A percentile compares a stretch with the other conserved stretches of the same genome.
Evolutionary conservation across 2,113 vertebrate genomes (phyloP).

Genomic region (Sitta europaea): DNA sequence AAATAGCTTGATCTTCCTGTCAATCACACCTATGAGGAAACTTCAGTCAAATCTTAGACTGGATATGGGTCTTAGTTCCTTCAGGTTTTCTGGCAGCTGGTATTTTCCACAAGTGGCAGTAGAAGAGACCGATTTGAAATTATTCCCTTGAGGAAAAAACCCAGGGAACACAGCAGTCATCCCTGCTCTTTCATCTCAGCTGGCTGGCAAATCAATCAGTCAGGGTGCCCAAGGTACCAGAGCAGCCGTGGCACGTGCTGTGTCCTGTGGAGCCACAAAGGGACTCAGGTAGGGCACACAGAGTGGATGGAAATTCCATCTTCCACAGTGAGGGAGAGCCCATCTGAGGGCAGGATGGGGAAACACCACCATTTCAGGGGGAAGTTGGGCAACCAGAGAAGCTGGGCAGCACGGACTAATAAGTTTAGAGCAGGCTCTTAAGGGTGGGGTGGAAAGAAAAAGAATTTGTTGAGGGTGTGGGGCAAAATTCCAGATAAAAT

Average conservation of each 20-base stretch:
- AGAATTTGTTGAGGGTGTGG: fast-evolving
- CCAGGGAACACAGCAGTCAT: background rate
- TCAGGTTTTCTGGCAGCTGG: background rate
- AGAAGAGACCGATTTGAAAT: background rate
- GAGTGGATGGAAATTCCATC: background rate
- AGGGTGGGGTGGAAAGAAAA: background rate
- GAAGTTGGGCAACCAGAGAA: background rate
- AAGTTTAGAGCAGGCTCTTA: background rate
- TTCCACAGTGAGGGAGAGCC: background rate
- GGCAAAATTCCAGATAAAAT: background rate
- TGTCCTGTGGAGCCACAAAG: background rate
- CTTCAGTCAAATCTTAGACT: background rate
- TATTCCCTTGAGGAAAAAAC: background rate
- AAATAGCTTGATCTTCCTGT: background rate
- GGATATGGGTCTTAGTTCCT: background rate
- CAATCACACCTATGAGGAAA: background rate
- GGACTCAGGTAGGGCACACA: background rate
- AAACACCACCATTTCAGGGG: background rate
- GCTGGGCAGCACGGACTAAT: fast-evolving
- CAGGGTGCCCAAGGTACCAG: fast-evolving
- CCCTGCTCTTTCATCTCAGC: background rate
- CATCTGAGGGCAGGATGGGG: background rate
- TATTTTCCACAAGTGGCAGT: background rate
- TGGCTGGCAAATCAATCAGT: background rate
- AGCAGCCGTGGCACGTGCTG: background rate